These are phyloP conservation scores for Drosophila peninsularis DNA, from an alignment of 2,888 invertebrate species.

Conservation along the genomic window DNA sequence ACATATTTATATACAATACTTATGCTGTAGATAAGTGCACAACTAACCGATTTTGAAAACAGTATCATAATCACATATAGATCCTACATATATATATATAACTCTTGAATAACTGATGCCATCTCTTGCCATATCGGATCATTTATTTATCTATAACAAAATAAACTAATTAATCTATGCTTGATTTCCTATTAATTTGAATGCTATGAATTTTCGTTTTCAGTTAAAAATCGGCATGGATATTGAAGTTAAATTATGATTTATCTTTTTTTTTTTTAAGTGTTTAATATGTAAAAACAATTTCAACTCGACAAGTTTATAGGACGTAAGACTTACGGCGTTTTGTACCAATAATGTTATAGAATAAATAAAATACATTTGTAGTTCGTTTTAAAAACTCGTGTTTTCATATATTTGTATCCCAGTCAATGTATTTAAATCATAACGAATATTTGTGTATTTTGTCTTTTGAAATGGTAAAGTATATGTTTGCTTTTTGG, in stretches of 20 bases:
- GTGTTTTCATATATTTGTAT: neutral
- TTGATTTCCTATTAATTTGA: slow-evolving; percentile 30
- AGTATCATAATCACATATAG: slow-evolving; percentile 27
- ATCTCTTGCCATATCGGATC: slow-evolving; percentile 50
- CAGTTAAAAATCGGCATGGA: slow-evolving; percentile 80
- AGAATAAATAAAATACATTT: slow-evolving; percentile 62
- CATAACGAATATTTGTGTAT: neutral
- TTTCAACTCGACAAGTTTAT: slow-evolving; percentile 36
- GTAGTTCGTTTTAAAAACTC: slow-evolving; percentile 29
- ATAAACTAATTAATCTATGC: slow-evolving; percentile 21
- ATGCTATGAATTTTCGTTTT: slow-evolving; percentile 60
- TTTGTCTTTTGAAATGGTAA: slow-evolving; percentile 3
- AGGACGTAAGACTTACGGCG: slow-evolving; percentile 46
- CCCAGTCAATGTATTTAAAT: neutral
- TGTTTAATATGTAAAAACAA: slow-evolving; percentile 54
- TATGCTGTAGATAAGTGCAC: slow-evolving; percentile 26
- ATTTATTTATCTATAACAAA: slow-evolving; percentile 12
- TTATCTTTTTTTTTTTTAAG: slow-evolving; percentile 20
- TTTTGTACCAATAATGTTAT: slow-evolving; percentile 58
- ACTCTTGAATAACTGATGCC: slow-evolving; percentile 22
- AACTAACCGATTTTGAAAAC: slow-evolving; percentile 21
- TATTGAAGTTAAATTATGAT: slow-evolving; percentile 81
- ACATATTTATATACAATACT: slow-evolving; percentile 4
- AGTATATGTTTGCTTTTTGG: neutral
- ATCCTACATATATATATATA: slow-evolving; percentile 27